Evolutionary conservation across 1,140 invertebrate species (phyloP), one percentile per base, ranked within the genome.

Genomic region (Drosophila dunni): DNA sequence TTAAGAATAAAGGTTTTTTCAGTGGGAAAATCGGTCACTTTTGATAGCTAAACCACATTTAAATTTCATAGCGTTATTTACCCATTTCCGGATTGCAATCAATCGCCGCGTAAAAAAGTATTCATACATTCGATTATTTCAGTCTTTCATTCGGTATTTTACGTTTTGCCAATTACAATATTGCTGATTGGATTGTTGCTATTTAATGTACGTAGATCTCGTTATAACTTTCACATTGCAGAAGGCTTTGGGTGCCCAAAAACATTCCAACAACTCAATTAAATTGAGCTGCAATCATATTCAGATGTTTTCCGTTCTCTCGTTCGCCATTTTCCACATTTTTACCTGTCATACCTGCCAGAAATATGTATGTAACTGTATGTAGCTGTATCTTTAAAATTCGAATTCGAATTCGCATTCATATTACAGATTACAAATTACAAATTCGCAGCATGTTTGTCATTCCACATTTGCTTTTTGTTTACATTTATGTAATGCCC

Each of bases 401-500:
- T 75, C 54, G 58, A 54, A 70, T 61, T 62, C 34, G 60, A 72
- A 72, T 76, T 62, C 34, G 60, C 67, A 72, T 76, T 72, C 63
- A 75, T 78, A 75, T 70, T 75, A 70, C 83, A 79, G 78, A 88
- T 88, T 89, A 89, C 84, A 76, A 85, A 88, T 88, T 88, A 88
- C 83, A 89, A 88, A 88, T 88, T 88, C 83, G 84, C 84, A 83
- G 83, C 83, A 88, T 88, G 83, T 88, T 88, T 89, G 83, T 80
- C 84, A 88, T 89, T 79, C 69, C 80, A 68, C 57, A 74, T 76
- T 77, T 67, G 51, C 38, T 58, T 73, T 46, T 60, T 58, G 38
- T 67, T 73, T 69, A 33, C 61, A 36, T 64, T 44, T 53, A 58
- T 56, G 17, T 20, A 3, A 57, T 53, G 38, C 62, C 50, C 62